These are phyloP conservation scores for Prosopocoilus inquinatus DNA, from an alignment of 2,888 invertebrate species.

Conservation along the genomic window DNA sequence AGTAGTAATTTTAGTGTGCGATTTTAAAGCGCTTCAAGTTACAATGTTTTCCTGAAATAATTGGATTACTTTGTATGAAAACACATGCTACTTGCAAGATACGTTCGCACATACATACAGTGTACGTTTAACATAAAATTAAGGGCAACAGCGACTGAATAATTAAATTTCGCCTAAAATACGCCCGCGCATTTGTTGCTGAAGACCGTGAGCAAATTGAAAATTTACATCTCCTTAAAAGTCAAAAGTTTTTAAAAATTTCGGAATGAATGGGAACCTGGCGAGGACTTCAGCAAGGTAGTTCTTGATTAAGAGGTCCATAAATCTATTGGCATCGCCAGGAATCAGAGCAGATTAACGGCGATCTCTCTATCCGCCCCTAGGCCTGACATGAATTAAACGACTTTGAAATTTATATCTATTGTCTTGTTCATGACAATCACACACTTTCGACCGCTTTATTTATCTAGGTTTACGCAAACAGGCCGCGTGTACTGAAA, in stretches of 20 bases:
- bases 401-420: slow-evolving; percentile 28
- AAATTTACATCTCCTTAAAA: too few species aligned
- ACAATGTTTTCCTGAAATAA: too few species aligned
- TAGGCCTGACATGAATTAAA: slow-evolving; percentile 31
- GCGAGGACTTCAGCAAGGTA: slow-evolving; percentile 19
- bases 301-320: slow-evolving; percentile 30
- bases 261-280: slow-evolving; percentile 9
- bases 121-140: too few species aligned
- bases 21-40: too few species aligned
- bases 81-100: too few species aligned
- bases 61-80: too few species aligned
- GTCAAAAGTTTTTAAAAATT: background rate
- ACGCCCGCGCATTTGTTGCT: too few species aligned
- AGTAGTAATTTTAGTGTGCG: too few species aligned
- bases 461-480: background rate
- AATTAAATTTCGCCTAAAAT: too few species aligned
- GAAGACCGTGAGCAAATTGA: too few species aligned
- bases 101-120: too few species aligned
- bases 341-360: slow-evolving; percentile 32
- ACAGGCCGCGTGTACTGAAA: background rate
- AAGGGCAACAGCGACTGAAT: too few species aligned
- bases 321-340: slow-evolving; percentile 31
- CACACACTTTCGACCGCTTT: slow-evolving; percentile 15
- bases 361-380: slow-evolving; percentile 29
- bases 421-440: slow-evolving; percentile 24